These are phyloP conservation scores for Sylvia borin DNA, from an alignment of 2,797 vertebrate species.

Conservation along the genomic window DNA sequence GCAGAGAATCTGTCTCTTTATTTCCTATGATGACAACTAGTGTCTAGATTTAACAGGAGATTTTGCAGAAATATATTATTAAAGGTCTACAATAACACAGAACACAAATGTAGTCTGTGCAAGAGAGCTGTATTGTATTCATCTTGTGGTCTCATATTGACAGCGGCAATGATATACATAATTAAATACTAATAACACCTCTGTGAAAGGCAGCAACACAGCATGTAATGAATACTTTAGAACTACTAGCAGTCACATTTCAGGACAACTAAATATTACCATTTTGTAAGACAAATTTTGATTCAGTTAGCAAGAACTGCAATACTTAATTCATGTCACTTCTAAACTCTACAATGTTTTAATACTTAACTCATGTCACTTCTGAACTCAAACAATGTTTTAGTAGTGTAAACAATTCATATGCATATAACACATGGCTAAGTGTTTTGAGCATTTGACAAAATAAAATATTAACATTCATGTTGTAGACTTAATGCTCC, in stretches of 20 bases:
- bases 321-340: not conserved
- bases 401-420: not conserved
- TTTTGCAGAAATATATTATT: slow-evolving; percentile 9
- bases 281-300: not conserved
- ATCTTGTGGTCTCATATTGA: slow-evolving; percentile 30
- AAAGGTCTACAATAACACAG: not conserved
- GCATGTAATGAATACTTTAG: not conserved
- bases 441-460: not conserved
- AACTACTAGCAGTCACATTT: not conserved
- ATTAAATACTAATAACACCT: slow-evolving; percentile 48
- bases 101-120: not conserved
- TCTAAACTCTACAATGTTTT: not conserved
- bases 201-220: slow-evolving; percentile 27
- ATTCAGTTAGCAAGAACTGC: not conserved
- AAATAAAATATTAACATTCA: not conserved
- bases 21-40: not conserved
- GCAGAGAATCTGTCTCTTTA: not conserved
- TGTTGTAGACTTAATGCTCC: not conserved
- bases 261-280: not conserved
- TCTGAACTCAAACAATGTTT: not conserved
- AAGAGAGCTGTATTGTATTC: not conserved
- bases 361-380: not conserved
- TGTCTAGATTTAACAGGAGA: not conserved
- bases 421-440: not conserved
- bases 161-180: slow-evolving; percentile 29